Evolutionary conservation across 2,113 vertebrate species (phyloP), one percentile per base, ranked within the genome.

Genomic region (Astur gentilis): DNA sequence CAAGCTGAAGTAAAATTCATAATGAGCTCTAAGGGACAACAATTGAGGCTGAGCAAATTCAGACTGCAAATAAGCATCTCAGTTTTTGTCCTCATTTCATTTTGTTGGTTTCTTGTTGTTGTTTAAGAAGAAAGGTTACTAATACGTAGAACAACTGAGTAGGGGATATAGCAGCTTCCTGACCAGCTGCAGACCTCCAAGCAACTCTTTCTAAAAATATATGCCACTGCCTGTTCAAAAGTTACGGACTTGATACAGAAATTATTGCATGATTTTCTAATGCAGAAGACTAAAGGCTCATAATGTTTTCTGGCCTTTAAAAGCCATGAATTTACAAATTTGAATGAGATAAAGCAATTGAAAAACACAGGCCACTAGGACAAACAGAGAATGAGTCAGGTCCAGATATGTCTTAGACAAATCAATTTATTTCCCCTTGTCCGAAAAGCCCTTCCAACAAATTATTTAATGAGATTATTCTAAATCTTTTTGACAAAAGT

Each of bases 401-500:
- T 85, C 70, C 90, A 91, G 84, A 83, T 70, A 64, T 62, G 66
- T 71, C 87, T 90, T 61, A 88, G 76, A 77, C 60, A 91, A 93
- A 92, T 67, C 82, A 93, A 86, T 96, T 96, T 93, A 50, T 88
- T 95, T 95, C 16, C 34, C 26, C 38, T 45, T 85, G 84, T 80
- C 89, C 83, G 78, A 69, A 95, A 91, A 87, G 62, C 66, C 78
- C 21, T 70, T 77, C n/a, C 1, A 13, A 93, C 89, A 95, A 93
- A 95, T 95, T 90, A 91, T 83, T 96, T 95, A 94, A 96, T 90
- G 44, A 91, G 89, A 95, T 97, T 95, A 95, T 71, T 79, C 69
- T 87, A 95, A 97, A 81, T 84, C 80, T 93, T 97, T 94, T 61
- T 71, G 77, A 87, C 69, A 81, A 67, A 95, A 97, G 80, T 84